These are phyloP conservation scores for Heterodera schachtii DNA, from an alignment of 1,140 invertebrate genomes.

Conservation along the genomic window DNA sequence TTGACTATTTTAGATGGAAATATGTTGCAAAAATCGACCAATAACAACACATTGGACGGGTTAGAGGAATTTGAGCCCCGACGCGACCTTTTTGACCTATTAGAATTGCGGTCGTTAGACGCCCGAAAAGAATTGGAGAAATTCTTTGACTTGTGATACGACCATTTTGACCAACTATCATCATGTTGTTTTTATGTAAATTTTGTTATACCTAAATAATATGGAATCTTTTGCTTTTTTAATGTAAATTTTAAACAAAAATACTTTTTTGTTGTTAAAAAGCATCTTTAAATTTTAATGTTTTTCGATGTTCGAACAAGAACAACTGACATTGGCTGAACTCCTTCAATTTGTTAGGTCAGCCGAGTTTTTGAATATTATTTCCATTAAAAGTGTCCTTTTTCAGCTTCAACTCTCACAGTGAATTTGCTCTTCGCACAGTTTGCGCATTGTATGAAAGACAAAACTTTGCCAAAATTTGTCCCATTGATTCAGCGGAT, in stretches of 20 bases:
- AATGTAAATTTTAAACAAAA: too few species aligned
- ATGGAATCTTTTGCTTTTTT: too few species aligned
- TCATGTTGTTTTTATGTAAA: too few species aligned
- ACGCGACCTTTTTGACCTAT: slow-evolving; percentile 49
- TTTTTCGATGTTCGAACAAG: neutral
- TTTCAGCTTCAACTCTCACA: neutral
- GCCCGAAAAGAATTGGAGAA: slow-evolving; percentile 50
- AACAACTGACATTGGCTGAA: neutral
- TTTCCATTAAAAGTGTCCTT: neutral
- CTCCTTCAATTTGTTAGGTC: neutral
- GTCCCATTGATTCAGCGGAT: neutral
- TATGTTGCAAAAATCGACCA: neutral
- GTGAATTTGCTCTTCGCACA: neutral
- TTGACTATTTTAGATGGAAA: neutral
- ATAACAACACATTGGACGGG: slow-evolving; percentile 14
- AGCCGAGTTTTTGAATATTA: neutral
- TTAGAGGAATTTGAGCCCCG: slow-evolving; percentile 56
- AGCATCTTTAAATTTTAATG: too few species aligned
- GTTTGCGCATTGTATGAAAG: neutral
- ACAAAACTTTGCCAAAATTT: neutral
- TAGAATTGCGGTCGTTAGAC: slow-evolving; percentile 57
- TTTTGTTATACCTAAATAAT: too few species aligned
- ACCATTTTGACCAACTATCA: neutral
- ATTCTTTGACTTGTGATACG: neutral
- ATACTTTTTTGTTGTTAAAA: too few species aligned